Evolutionary conservation across 2,113 vertebrate genomes (phyloP).

Genomic region (Actinemys pallida): DNA sequence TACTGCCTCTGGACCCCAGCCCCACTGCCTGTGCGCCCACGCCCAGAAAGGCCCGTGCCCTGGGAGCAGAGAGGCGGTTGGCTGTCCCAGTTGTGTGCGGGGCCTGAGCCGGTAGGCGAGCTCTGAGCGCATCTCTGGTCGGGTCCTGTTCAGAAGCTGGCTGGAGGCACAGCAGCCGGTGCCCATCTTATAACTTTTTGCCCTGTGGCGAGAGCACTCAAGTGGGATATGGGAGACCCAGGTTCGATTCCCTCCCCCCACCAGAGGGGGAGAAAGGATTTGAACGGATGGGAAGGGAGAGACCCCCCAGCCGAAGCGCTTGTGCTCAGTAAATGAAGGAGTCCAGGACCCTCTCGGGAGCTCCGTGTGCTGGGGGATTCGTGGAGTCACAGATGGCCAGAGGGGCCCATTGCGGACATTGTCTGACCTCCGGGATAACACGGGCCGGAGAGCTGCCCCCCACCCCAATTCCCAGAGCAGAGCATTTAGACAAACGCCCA

Average conservation of each 20-base stretch:
- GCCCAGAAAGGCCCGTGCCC: background rate
- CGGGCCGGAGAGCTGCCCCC: no score
- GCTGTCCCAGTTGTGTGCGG: background rate
- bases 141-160: background rate
- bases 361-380: background rate
- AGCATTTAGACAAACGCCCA: background rate
- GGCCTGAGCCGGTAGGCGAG: background rate
- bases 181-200: background rate
- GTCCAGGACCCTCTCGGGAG: background rate
- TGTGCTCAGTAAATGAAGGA: no score
- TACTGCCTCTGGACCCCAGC: no score
- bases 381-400: background rate
- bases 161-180: background rate
- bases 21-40: background rate
- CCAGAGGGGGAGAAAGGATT: background rate
- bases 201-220: background rate
- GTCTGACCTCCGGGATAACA: background rate
- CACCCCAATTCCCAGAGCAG: background rate
- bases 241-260: background rate
- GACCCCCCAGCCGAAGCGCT: no score
- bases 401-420: background rate
- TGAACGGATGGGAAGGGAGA: background rate
- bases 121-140: rapidly evolving
- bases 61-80: background rate
- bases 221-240: background rate